Conservation (phyloP, 2,113 vertebrate species). For the Formicarius rufipectus region DNA sequence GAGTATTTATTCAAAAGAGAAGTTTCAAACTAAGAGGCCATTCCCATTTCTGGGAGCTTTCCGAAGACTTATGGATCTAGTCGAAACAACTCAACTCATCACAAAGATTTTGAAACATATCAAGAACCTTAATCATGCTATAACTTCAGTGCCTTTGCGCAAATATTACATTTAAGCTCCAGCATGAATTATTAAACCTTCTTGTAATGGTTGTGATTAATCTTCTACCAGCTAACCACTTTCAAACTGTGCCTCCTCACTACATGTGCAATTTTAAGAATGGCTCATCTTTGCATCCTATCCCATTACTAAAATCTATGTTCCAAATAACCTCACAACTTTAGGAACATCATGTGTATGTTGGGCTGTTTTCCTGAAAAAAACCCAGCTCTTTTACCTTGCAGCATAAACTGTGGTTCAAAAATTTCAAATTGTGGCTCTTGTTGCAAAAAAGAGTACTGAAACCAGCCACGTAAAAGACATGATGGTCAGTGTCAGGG, state of each 20-base stretch:
- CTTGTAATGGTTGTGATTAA: conserved; percentile 40
- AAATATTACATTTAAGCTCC: conserved; percentile 54
- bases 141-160: background rate
- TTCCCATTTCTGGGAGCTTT: background rate
- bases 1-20: background rate
- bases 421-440: background rate
- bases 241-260: background rate
- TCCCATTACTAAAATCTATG: background rate
- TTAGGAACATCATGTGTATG: background rate
- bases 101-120: background rate
- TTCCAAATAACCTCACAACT: background rate
- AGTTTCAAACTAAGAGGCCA: background rate
- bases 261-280: background rate
- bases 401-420: background rate
- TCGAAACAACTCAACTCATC: background rate
- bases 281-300: background rate
- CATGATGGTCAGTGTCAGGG: background rate
- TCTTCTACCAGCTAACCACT: conserved; percentile 28
- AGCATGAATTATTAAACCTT: conserved; percentile 45
- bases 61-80: background rate
- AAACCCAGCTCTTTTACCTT: background rate
- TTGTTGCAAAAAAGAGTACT: background rate
- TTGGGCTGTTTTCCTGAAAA: background rate
- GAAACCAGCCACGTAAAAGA: background rate
- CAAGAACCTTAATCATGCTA: background rate